These are phyloP conservation scores for Drosophila arizonae DNA, from an alignment of 1,140 invertebrate genomes.

Conservation along the genomic window DNA sequence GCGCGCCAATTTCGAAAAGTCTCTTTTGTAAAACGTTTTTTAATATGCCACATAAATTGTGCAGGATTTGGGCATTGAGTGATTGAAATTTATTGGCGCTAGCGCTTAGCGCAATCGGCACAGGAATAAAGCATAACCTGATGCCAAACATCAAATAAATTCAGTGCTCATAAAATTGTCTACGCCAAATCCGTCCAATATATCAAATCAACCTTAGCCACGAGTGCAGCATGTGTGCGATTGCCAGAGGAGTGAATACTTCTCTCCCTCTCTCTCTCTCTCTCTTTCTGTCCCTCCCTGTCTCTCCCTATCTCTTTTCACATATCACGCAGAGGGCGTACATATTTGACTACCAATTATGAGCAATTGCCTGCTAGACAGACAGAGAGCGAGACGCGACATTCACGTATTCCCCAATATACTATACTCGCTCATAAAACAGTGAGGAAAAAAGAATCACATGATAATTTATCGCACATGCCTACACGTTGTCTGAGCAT, in stretches of 20 bases:
- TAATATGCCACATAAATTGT: slow-evolving; percentile 71
- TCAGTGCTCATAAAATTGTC: slow-evolving; percentile 77
- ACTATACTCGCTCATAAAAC: background rate
- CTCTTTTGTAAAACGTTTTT: slow-evolving; percentile 56
- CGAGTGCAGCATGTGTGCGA: slow-evolving; percentile 8
- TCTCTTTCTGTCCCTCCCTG: too few relatives aligned
- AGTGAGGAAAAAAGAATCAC: slow-evolving; percentile 17
- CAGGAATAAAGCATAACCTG: slow-evolving; percentile 38
- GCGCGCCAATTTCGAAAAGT: slow-evolving; percentile 29
- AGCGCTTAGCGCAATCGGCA: slow-evolving; percentile 29
- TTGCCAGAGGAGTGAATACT: slow-evolving; percentile 12
- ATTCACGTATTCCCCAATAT: slow-evolving; percentile 44
- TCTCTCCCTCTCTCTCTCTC: background rate
- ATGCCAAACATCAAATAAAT: slow-evolving; percentile 73
- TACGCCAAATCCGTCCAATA: slow-evolving; percentile 74
- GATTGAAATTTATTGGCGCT: slow-evolving; percentile 62
- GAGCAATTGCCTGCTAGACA: slow-evolving; percentile 50
- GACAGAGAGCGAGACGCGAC: slow-evolving; percentile 2
- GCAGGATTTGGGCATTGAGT: slow-evolving; percentile 56
- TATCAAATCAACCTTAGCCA: slow-evolving; percentile 60
- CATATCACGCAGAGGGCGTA: slow-evolving; percentile 42
- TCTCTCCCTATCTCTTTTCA: background rate
- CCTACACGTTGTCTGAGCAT: slow-evolving; percentile 58
- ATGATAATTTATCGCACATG: slow-evolving; percentile 82
- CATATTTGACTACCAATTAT: slow-evolving; percentile 76